phyloP scores from a whole-genome alignment of 2,888 invertebrate genomes.

The Phyllotreta cruciferae region DNA sequence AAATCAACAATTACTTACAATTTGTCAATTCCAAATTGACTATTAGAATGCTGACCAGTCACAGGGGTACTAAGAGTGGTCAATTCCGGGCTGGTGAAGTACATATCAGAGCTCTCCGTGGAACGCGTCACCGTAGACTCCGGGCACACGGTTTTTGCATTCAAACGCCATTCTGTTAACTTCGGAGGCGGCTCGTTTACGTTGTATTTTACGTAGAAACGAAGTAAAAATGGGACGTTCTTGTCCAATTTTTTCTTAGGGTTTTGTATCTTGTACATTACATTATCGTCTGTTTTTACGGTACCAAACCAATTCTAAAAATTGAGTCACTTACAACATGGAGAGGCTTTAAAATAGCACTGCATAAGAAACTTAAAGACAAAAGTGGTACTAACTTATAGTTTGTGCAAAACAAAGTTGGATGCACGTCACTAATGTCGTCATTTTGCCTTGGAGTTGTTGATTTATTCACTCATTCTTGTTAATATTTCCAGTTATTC shows the following conservation, averaged over 20 bases:
- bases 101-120: constrained; percentile 53
- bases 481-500: no score
- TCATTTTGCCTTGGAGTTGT: no score
- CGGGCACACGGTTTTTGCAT: constrained; percentile 68
- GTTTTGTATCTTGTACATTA: constrained; percentile 68
- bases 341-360: background rate
- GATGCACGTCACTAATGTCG: no score
- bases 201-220: constrained; percentile 69
- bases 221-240: constrained; percentile 63
- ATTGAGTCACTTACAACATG: background rate
- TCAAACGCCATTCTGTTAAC: constrained; percentile 54
- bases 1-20: no score
- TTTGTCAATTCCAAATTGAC: background rate
- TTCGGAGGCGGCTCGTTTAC: constrained; percentile 61
- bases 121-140: constrained; percentile 51
- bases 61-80: background rate
- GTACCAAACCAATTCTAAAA: constrained; percentile 64
- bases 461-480: no score
- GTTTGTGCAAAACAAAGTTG: no score
- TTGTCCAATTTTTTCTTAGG: constrained; percentile 65
- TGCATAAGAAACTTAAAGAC: background rate
- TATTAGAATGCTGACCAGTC: no score
- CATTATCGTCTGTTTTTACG: constrained; percentile 66
- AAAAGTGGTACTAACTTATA: no score
- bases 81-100: constrained; percentile 44